Evolutionary conservation across 2,888 invertebrate genomes (phyloP), one percentile per base, ranked within the genome.

Genomic region (Timema podura): DNA sequence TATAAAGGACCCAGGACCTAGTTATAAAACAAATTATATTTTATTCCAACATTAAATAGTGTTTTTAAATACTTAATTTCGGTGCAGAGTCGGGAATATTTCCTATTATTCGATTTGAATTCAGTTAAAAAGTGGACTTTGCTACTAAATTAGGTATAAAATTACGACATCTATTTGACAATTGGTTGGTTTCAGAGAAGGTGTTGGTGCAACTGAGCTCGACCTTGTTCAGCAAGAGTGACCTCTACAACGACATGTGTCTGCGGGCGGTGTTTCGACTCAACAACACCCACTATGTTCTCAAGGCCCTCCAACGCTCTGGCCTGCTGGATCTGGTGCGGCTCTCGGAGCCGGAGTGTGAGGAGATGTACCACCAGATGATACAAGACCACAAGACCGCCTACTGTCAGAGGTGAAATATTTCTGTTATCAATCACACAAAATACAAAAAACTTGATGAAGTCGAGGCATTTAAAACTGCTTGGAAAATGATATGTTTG

Each of bases 211-310:
- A 96, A 76, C 83, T 98, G 69, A 96, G 96, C 79, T 85, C 95
- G 75, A 93, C 95, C 9, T 85, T 98, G 48, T 88, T 93, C 72
- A 95, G 89, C 80, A 95, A 96, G 83, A 94, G 95, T 79, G 96
- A 97, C 77, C 90, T 93, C 72, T 98, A 98, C 79, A 89, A 88
- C 54, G 97, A 97, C 79, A 83, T 85, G 61, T 93, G 93, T 5
- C 85, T 97, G 15, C 91, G 92, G 76, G 92, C 95, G 8, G 88
- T 97, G 68, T 98, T 98, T 79, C 88, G 96, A 72, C 83, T 98
- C 61, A 98, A 98, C 82, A 98, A 98, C 81, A 95, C 93, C 75
- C 91, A 96, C 80, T 96, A 98, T 79, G 90, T 98, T 73, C 84
- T 96, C n/a, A 96, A 95, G 83, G 93, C 96, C 10, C 83, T 98